Base-by-base conservation (phyloP, 2,888 invertebrate genomes). In the Eristalis tenax region DNA sequence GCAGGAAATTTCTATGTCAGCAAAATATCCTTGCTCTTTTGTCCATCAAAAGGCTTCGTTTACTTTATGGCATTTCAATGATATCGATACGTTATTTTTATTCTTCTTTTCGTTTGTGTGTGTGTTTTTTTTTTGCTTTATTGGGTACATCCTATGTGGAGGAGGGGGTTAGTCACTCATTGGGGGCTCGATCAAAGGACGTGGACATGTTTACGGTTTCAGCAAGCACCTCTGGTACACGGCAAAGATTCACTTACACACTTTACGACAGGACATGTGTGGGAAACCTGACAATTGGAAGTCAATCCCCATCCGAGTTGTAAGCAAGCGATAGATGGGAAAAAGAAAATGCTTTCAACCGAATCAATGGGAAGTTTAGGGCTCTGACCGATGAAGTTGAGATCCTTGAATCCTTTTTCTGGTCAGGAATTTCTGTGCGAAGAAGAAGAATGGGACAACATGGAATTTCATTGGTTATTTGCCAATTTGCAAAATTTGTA, bases 21-120 rank as follows among this genome's bases (percentile, higher is more conserved):
- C 64, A 56, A 11, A 56, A 64, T 64, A 64, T 74, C 50, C 18
- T 28, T 11, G 15, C 35, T 26, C 64, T 18, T 56, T 56, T 74
- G 74, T 74, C 64, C 74, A n/a, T 56, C 63, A 56, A 74, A 28
- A 64, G 28, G 56, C 64, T 74, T 65, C 63, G 64, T 74, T 74
- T 35, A 56, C 50, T 64, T 56, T 56, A 65, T 56, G 64, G 64
- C 64, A 50, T 56, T 23, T 56, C 61, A 63, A 28, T 61, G 73
- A 43, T 50, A 50, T 50, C 50, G 50, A 50, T 50, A 50, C 18
- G n/a, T 18, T n/a, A 50, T 50, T 50, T 50, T 50, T 50, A 50
- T 50, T 50, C 35, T 11, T 2, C n/a, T n/a, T n/a, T 59, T 23
- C 23, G 10, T 23, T 57, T 18, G n/a, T 57, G 18, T 23, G 4